Evolutionary conservation across 1,140 invertebrate species (phyloP).

Genomic region (Ceratina japonica): DNA sequence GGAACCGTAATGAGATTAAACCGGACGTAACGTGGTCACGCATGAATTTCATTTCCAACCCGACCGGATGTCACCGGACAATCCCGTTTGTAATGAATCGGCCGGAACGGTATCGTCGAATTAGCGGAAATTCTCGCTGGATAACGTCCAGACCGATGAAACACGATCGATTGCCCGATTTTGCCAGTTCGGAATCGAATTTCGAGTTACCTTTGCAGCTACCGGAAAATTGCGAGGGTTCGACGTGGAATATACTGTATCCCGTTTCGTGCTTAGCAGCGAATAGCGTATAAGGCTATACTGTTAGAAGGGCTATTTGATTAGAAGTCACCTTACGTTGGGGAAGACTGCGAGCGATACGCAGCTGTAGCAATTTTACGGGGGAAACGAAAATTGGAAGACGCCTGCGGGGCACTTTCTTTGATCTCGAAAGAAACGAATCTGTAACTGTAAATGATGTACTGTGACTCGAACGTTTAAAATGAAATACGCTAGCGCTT

Average conservation of each 20-base stretch:
- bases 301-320: conserved; percentile 21
- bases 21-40: conserved; percentile 11
- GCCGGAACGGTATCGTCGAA: background rate
- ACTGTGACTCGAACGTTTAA: background rate
- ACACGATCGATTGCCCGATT: background rate
- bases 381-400: background rate
- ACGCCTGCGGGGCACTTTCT: background rate
- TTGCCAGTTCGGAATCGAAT: background rate
- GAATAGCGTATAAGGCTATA: background rate
- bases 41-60: conserved; percentile 22
- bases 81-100: conserved; percentile 22
- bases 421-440: conserved; percentile 4
- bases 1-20: conserved; percentile 8
- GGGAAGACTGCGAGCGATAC: background rate
- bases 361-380: conserved; percentile 8
- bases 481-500: no score
- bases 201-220: background rate
- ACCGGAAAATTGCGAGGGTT: background rate
- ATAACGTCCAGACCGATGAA: background rate
- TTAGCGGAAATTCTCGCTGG: conserved; percentile 2
- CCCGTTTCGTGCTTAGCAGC: background rate
- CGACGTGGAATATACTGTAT: background rate
- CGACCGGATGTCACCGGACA: conserved; percentile 3
- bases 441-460: no score
- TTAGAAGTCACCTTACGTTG: conserved; percentile 2